Percentiles rank a stretch among this genome's conserved stretches.
Evolutionary conservation across 2,888 invertebrate genomes (phyloP).

Genomic region (Strigamia maritima): DNA sequence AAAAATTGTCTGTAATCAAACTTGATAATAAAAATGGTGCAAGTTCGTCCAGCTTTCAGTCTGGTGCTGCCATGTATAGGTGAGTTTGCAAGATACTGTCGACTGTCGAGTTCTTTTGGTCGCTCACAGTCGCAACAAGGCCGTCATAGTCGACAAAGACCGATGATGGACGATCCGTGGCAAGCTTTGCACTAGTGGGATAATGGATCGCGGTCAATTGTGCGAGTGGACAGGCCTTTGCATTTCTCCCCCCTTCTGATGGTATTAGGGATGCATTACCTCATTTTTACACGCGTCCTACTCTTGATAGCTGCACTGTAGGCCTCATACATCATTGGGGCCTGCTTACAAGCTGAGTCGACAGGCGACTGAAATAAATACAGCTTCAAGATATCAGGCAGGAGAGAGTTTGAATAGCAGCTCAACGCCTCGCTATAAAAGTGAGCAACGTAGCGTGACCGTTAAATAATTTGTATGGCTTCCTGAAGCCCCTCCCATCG

Average conservation of each 20-base stretch:
- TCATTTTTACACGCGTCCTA: constrained; percentile 40
- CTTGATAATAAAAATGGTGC: no score
- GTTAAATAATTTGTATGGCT: constrained; percentile 39
- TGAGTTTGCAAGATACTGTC: constrained; percentile 11
- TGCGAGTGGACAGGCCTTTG: constrained; percentile 36
- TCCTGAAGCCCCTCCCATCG: constrained; percentile 37
- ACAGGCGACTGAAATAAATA: constrained; percentile 34
- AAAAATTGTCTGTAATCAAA: no score
- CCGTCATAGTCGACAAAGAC: constrained; percentile 37
- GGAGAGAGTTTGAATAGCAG: constrained; percentile 19
- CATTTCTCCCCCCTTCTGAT: constrained; percentile 30
- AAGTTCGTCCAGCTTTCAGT: no score
- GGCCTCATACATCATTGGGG: constrained; percentile 36
- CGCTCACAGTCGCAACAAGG: background rate
- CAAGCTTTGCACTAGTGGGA: constrained; percentile 28
- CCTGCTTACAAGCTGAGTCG: constrained; percentile 31
- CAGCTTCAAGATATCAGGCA: constrained; percentile 33
- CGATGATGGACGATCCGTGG: constrained; percentile 37
- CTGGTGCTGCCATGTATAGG: background rate
- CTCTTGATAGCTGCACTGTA: constrained; percentile 38
- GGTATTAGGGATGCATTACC: constrained; percentile 39
- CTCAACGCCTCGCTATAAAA: constrained; percentile 34
- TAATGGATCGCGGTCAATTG: constrained; percentile 37
- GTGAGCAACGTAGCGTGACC: constrained; percentile 36
- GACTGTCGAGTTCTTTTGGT: constrained; percentile 7